These are phyloP conservation scores for Sphaerophoria rueppellii DNA, from an alignment of 2,888 invertebrate genomes.

Conservation along the genomic window DNA sequence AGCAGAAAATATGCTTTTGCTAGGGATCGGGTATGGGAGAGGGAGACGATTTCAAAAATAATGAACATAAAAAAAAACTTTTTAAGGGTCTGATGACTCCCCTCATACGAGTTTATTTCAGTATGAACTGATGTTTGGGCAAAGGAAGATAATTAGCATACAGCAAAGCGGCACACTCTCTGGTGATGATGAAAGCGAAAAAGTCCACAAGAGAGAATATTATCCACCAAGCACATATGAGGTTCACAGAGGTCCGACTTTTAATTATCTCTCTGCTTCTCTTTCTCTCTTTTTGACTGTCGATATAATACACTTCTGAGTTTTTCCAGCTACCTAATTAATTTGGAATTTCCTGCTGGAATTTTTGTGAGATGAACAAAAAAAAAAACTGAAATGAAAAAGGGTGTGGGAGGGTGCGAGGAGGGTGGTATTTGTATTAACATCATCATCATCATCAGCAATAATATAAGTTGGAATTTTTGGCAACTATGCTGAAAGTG, in stretches of 20 bases:
- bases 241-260: conserved; percentile 66
- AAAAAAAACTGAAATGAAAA: background rate
- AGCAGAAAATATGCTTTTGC: conserved; percentile 50
- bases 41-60: background rate
- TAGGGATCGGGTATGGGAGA: background rate
- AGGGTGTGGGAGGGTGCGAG: background rate
- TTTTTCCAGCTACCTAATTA: conserved; percentile 70
- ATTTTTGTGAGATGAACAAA: conserved; percentile 26
- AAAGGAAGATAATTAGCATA: conserved; percentile 70
- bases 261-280: conserved; percentile 60
- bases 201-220: conserved; percentile 16
- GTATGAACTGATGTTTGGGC: conserved; percentile 25
- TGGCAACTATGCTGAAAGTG: conserved; percentile 12
- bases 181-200: background rate
- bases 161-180: conserved; percentile 38
- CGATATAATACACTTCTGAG: conserved; percentile 69
- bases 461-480: conserved; percentile 20
- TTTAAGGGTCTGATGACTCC: background rate
- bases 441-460: background rate
- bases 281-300: conserved; percentile 1
- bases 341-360: conserved; percentile 60
- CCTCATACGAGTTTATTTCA: background rate
- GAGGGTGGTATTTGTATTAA: background rate
- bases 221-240: conserved; percentile 36
- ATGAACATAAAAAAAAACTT: background rate